Evolutionary conservation across 2,797 vertebrate genomes (phyloP), one percentile per base, ranked within the genome.

Genomic region (Pseudopleuronectes americanus): DNA sequence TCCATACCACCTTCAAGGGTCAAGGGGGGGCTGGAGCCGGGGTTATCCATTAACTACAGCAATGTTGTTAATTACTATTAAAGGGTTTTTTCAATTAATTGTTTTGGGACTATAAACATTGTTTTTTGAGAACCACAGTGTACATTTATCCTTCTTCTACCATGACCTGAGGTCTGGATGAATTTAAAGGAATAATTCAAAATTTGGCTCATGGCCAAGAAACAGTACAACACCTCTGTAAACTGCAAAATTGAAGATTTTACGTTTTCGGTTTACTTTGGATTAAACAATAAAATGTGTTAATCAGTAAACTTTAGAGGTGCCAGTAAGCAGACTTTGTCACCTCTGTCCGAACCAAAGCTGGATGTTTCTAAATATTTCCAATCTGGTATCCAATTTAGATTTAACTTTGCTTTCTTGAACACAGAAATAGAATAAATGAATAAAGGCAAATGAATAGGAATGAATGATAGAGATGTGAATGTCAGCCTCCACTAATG

Each of bases 31-130:
- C 28, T 31, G 28, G 28, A 31, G 38, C 10, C 14, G 10, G 14
- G 38, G 43, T 45, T 59, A 24, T 53, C 9, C 41, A 63, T 58
- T 31, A 43, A 65, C 19, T 33, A 28, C 13, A 68, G 17, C 14
- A 16, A 41, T 41, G 4, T 9, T 51, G 24, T 26, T 45, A 45
- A 64, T 7, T 65, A 28, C 26, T 38, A 51, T 69, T 31, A 9
- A 21, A 22, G 41, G n/a, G 23, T n/a, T 59, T n/a, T 6, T 51
- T 55, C 17, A 1, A 33, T 17, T 36, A 43, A 24, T 48, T 57
- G 45, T 52, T 57, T 47, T 6, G 9, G 5, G 26, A 28, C 53
- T 47, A 45, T 33, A 8, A 36, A 21, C 12, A 41, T 68, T 38
- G 12, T 3, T 57, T 23, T 33, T 33, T 8, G 31, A 33, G 31